phyloP scores from a whole-genome alignment of 2,797 vertebrate species.

The Aplochiton taeniatus region DNA sequence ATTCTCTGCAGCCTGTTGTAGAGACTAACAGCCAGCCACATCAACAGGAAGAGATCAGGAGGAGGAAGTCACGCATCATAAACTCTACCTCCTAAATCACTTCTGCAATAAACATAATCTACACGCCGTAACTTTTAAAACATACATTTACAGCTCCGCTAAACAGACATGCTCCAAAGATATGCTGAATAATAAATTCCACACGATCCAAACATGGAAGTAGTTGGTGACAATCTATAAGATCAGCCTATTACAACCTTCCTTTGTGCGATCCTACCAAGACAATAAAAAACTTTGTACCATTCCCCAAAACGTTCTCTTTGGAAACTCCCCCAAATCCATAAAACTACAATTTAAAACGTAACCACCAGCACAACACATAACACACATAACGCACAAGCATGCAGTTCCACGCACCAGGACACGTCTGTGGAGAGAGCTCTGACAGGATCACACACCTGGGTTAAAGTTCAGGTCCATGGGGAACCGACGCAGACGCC shows the following conservation, averaged over 20 bases:
- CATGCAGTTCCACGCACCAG: background rate
- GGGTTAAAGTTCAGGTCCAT: conserved; percentile 77
- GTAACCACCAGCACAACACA: too few species aligned
- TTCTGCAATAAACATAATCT: conserved; percentile 29
- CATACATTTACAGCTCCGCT: conserved; percentile 10
- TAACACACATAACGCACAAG: background rate
- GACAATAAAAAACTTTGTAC: too few species aligned
- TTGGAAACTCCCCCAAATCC: too few species aligned
- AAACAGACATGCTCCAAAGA: too few species aligned
- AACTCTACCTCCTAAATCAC: conserved; percentile 33
- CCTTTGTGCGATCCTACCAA: too few species aligned
- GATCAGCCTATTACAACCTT: too few species aligned
- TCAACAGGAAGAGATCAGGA: conserved; percentile 2
- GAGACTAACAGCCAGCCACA: background rate
- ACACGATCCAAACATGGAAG: too few species aligned
- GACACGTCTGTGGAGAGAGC: conserved; percentile 21
- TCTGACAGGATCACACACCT: conserved; percentile 69
- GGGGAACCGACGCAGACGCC: conserved; percentile 39
- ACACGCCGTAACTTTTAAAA: conserved; percentile 28
- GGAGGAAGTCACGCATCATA: conserved; percentile 28
- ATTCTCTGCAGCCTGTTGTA: background rate
- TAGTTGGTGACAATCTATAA: too few species aligned
- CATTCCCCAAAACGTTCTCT: too few species aligned
- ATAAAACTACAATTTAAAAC: too few species aligned
- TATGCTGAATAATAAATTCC: too few species aligned